Evolutionary conservation across 2,113 vertebrate species (phyloP).

Genomic region (Lamprotornis superbus): DNA sequence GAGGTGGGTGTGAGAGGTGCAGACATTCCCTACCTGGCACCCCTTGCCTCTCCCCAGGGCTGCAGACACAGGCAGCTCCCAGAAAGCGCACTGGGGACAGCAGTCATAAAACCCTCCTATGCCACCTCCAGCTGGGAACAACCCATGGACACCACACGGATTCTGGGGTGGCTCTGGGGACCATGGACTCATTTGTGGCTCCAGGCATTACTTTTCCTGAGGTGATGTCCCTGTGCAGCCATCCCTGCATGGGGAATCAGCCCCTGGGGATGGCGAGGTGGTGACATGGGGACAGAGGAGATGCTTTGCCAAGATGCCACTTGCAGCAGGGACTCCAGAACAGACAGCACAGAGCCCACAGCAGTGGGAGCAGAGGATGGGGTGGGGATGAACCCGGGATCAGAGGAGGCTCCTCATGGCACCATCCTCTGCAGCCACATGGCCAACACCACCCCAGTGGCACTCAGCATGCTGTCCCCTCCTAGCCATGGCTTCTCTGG

Average conservation of each 20-base stretch:
- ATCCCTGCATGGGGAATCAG: neutral
- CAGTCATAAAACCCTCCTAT: neutral
- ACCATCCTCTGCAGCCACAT: neutral
- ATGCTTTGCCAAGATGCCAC: neutral
- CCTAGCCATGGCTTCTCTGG: accelerated
- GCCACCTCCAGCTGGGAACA: neutral
- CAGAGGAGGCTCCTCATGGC: neutral
- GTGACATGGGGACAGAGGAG: neutral
- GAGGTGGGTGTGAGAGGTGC: neutral
- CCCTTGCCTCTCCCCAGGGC: neutral
- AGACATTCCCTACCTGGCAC: neutral
- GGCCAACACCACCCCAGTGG: neutral
- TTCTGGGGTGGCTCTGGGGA: neutral
- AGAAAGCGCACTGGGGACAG: neutral
- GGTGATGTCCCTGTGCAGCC: neutral
- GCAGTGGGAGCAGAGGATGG: accelerated
- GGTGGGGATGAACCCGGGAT: accelerated
- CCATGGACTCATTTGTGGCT: neutral
- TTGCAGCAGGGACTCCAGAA: neutral
- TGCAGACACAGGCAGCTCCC: neutral
- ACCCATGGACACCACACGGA: accelerated
- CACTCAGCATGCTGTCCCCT: neutral
- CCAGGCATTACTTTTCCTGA: neutral
- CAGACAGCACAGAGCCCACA: neutral
- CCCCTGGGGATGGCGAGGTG: neutral